Base-by-base conservation (phyloP, 2,113 vertebrate species). In the Ameiurus melas region DNA sequence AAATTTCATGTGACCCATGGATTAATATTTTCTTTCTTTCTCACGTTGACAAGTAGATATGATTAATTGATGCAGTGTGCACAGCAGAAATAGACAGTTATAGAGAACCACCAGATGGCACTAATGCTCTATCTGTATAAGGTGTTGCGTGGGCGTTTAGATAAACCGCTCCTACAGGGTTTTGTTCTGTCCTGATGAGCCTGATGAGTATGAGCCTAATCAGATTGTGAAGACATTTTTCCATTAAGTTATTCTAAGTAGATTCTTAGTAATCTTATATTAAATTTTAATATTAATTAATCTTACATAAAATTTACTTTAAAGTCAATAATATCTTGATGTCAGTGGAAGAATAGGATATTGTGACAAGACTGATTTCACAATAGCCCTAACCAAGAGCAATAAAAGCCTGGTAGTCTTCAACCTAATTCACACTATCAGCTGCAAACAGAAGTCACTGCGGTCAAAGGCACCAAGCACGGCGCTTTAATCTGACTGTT, bases 51-150 rank as follows among this genome's bases (percentile, higher is more conserved):
- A 73, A 39, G 6, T 9, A 39, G 13, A 19, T 8, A 70, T 33
- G 68, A 36, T 36, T 20, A 73, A 22, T 9, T 39, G 19, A 39
- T 1, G 19, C 36, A 73, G 36, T 77, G 73, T 0, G 2, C 30
- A 20, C 3, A 12, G 8, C n/a, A 57, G 14, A 70, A 33, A 75
- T 25, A 82, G 1, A 60, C 57, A 62, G 22, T 19, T 58, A 77
- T 0, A 16, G 17, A 0, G 3, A 85, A 73, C 83, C 89, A 89
- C 89, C 83, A 91, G 91, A 51, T 89, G 89, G 89, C 87, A 78
- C 4, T 66, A 71, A 57, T 88, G 75, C 70, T 84, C 84, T 82
- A 85, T 83, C 3, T 66, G 43, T 86, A 36, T 53, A 4, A 73
- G 9, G 14, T 19, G 4, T 55, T 55, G 16, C 2, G 60, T 47